phyloP scores from a whole-genome alignment of 53 echinoderm and acorn worm species.

The Patiria pectinifera region DNA sequence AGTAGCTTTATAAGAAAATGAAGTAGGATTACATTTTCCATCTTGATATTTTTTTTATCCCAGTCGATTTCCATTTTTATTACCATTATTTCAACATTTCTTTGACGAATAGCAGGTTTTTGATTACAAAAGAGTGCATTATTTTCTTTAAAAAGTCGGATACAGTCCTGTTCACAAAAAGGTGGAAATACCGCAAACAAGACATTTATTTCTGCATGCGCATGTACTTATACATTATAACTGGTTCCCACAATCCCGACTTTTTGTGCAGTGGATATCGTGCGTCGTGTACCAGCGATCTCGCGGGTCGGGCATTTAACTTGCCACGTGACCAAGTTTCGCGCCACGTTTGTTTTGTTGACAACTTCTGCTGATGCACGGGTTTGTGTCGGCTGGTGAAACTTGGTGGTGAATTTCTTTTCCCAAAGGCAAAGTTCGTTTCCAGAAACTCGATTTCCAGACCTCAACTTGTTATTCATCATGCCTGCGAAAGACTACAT shows the following conservation, averaged over 20 bases:
- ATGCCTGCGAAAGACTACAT: constrained; percentile 84
- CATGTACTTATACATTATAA: background rate
- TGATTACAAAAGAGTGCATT: no score
- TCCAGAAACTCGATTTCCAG: background rate
- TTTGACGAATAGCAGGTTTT: no score
- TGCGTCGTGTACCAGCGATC: constrained; percentile 41
- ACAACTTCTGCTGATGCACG: background rate
- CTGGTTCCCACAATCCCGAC: constrained; percentile 7
- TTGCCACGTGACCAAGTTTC: constrained; percentile 61
- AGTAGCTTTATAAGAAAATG: no score
- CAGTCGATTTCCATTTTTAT: no score
- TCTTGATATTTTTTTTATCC: no score
- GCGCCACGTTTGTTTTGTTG: constrained; percentile 73
- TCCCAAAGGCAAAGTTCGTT: background rate
- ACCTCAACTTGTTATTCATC: background rate
- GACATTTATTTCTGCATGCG: background rate
- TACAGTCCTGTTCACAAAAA: no score
- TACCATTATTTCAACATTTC: no score
- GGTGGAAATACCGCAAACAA: constrained; percentile 6
- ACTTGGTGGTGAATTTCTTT: background rate
- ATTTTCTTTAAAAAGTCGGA: no score
- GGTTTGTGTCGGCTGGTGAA: background rate
- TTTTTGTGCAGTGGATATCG: background rate
- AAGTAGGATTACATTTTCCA: no score
- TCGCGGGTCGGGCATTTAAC: constrained; percentile 62